Evolutionary conservation across 2,113 vertebrate genomes (phyloP).

Genomic region (Fregata magnificens): DNA sequence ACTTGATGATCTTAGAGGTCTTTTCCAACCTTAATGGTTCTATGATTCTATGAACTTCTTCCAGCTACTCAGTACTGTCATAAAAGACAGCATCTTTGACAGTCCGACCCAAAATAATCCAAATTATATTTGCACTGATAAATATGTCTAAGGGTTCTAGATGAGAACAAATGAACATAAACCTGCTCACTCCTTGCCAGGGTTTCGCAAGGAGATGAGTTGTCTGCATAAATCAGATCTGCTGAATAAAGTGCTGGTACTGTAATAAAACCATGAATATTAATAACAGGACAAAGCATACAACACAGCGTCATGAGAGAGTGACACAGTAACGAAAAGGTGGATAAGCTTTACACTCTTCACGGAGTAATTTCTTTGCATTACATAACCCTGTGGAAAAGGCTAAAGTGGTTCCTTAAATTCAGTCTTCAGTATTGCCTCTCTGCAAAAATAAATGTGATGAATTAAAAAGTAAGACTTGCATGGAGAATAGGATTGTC

Average conservation of each 20-base stretch:
- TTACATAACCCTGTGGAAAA: slow-evolving; percentile 41
- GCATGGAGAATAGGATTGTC: slow-evolving; percentile 8
- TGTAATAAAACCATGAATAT: slow-evolving; percentile 28
- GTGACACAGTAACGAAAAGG: neutral
- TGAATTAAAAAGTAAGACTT: slow-evolving; percentile 56
- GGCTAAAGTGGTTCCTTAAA: slow-evolving; percentile 45
- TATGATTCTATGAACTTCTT: no score
- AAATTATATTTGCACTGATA: neutral
- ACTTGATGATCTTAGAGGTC: no score
- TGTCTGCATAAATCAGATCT: neutral
- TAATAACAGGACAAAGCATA: slow-evolving; percentile 14
- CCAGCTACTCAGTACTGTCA: neutral
- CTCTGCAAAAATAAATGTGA: slow-evolving; percentile 38
- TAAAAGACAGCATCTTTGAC: neutral
- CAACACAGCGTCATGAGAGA: neutral
- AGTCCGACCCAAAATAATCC: neutral
- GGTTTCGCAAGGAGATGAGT: neutral
- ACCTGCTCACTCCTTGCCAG: neutral
- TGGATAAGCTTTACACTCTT: slow-evolving; percentile 23
- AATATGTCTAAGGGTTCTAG: neutral
- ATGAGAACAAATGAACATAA: neutral
- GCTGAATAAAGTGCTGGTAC: neutral
- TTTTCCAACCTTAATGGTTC: no score
- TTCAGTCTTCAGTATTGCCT: slow-evolving; percentile 31
- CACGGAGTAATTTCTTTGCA: slow-evolving; percentile 32